Evolutionary conservation across 2,113 vertebrate species (phyloP).

Genomic region (Siniperca knerii): DNA sequence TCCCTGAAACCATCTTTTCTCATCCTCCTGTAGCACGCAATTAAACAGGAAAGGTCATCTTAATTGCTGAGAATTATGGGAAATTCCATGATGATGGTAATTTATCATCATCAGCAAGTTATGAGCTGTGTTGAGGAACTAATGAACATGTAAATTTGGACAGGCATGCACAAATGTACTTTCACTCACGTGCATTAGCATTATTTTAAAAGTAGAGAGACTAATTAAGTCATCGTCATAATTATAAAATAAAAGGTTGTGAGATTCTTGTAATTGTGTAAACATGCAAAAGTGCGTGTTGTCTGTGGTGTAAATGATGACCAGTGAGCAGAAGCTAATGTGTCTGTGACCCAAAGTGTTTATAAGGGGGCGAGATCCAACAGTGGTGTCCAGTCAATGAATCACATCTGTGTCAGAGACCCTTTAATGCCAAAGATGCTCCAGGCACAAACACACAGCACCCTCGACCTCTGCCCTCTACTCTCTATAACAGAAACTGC

Average conservation of each 20-base stretch:
- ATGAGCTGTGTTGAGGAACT: conserved; percentile 30
- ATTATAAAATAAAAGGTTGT: neutral
- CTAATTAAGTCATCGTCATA: conserved; percentile 18
- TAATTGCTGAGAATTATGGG: conserved; percentile 66
- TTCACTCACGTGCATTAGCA: conserved; percentile 22
- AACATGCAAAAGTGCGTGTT: neutral
- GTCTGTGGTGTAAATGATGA: conserved; percentile 9
- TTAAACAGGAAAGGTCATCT: conserved; percentile 69
- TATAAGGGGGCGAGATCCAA: neutral
- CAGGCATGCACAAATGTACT: conserved; percentile 27
- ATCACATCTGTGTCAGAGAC: conserved; percentile 36
- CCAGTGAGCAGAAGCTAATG: conserved; percentile 26
- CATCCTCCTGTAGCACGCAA: conserved; percentile 41
- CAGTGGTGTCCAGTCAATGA: neutral
- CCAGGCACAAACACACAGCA: conserved; percentile 4
- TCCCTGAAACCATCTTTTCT: conserved; percentile 54
- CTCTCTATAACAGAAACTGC: conserved; percentile 9
- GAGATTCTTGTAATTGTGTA: neutral
- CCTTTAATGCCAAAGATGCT: conserved; percentile 29
- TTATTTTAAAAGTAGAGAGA: conserved; percentile 35
- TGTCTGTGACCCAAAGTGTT: conserved; percentile 25
- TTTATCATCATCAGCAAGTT: conserved; percentile 69
- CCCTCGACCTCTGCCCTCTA: conserved; percentile 1
- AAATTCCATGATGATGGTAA: conserved; percentile 60
- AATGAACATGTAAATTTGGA: conserved; percentile 54